These are phyloP conservation scores for Corythaixoides concolor DNA, from an alignment of 2,113 vertebrate species.

Conservation along the genomic window DNA sequence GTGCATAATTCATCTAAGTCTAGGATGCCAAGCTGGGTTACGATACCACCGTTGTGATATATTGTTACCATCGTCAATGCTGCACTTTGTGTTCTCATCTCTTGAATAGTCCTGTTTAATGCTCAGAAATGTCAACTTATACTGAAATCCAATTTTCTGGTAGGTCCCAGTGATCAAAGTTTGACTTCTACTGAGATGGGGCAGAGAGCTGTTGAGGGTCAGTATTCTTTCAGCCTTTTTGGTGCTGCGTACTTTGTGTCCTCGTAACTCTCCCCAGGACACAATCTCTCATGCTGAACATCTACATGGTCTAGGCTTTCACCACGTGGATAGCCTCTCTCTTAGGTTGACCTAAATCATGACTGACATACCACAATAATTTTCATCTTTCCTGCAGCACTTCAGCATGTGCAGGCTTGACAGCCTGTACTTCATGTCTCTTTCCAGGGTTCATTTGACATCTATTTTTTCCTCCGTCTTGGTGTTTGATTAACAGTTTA, in stretches of 20 bases:
- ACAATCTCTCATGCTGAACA: background rate
- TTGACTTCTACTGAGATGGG: background rate
- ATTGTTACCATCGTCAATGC: background rate
- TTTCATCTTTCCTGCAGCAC: background rate
- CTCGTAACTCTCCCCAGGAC: background rate
- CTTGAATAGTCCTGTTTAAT: background rate
- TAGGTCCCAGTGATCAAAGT: background rate
- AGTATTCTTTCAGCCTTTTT: background rate
- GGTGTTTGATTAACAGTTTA: background rate
- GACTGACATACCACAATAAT: background rate
- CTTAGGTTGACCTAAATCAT: background rate
- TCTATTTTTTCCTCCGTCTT: background rate
- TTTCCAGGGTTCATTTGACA: background rate
- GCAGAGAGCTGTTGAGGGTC: rapidly evolving
- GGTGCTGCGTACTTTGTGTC: background rate
- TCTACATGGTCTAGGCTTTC: background rate
- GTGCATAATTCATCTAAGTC: background rate
- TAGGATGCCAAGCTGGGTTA: background rate
- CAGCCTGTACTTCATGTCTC: background rate
- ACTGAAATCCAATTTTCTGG: background rate
- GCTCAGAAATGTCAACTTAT: background rate
- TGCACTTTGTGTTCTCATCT: background rate
- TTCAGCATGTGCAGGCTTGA: background rate
- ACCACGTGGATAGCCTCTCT: background rate
- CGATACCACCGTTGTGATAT: background rate